Percentiles rank a stretch among this genome's conserved stretches.
These are phyloP conservation scores for Anas platyrhynchos DNA, from an alignment of 2,113 vertebrate species.

Conservation along the genomic window DNA sequence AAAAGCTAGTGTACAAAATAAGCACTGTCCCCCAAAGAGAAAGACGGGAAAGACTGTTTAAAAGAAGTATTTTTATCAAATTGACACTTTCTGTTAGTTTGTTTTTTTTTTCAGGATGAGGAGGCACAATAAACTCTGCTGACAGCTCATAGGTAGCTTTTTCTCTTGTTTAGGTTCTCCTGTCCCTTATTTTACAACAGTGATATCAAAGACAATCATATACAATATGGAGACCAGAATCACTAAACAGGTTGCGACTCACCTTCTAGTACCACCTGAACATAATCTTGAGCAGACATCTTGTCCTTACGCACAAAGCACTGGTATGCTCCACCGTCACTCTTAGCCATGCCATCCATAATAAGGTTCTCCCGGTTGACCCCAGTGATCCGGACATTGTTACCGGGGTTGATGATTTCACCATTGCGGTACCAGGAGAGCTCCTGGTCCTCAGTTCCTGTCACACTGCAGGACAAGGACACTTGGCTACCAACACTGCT, in stretches of 20 bases:
- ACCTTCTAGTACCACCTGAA: slow-evolving; percentile 98
- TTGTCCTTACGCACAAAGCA: slow-evolving; percentile 95
- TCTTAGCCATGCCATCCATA: slow-evolving; percentile 98
- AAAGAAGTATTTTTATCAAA: background rate
- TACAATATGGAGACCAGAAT: background rate
- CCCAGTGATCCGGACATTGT: slow-evolving; percentile 91
- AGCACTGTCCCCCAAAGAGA: background rate
- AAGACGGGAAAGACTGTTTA: background rate
- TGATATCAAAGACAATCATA: accelerated
- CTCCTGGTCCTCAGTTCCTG: slow-evolving; percentile 91
- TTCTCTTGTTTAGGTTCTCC: background rate
- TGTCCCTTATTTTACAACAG: background rate
- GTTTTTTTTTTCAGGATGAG: background rate
- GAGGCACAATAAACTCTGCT: background rate
- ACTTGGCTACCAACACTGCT: slow-evolving; percentile 98
- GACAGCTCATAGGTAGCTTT: background rate
- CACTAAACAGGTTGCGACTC: slow-evolving; percentile 14
- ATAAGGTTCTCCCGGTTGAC: slow-evolving; percentile 91
- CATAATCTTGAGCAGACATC: slow-evolving; percentile 96
- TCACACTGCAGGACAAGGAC: slow-evolving; percentile 94
- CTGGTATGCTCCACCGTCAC: slow-evolving; percentile 96
- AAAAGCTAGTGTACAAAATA: background rate
- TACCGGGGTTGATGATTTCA: slow-evolving; percentile 92
- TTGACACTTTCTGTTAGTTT: background rate
- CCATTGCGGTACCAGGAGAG: slow-evolving; percentile 97